Base-by-base conservation (phyloP, 2,113 vertebrate genomes). In the Osmerus mordax region DNA sequence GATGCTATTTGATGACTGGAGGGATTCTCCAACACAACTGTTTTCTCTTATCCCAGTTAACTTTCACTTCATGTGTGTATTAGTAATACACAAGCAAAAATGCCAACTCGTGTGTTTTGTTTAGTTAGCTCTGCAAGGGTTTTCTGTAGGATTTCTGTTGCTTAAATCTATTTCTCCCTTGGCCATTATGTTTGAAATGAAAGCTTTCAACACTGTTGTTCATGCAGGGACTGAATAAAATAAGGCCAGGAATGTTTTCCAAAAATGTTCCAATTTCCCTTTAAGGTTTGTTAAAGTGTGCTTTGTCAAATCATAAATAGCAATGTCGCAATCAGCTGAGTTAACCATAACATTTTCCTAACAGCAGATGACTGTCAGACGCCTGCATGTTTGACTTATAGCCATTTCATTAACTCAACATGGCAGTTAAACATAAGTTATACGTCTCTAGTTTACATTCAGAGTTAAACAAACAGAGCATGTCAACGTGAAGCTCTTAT, bases 1-100 rank as follows among this genome's bases (percentile, higher is more conserved):
- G 25, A 15, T 15, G 60, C 6, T 62, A 62, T 15, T 25, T 62
- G 25, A 62, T 62, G 25, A 15, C 14, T 62, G 25, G 41, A 62
- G 60, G 15, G 14, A 28, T 32, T 36, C 28, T n/a, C 16, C 15
- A 65, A 36, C 3, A 18, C 29, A 65, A 18, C 13, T 64, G 62
- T 36, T 23, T 41, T 19, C 62, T 65, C 15, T 32, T 16, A 11
- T 8, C 75, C 4, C 7, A 6, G 21, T 62, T 81, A 66, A 47
- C 73, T 85, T 84, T 83, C 83, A 85, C 83, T 83, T 89, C 76
- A 78, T 78, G 36, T 80, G 78, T 64, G 56, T 65, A 67, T 25
- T 70, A 63, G 73, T 67, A 15, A 72, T 78, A 68, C 83, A 83
- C 72, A 73, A 61, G 75, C 79, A 75, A 72, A 67, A 61, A 78